Evolutionary conservation across 2,113 vertebrate species (phyloP), one percentile per base, ranked within the genome.

Genomic region (Oceanodroma tethys): DNA sequence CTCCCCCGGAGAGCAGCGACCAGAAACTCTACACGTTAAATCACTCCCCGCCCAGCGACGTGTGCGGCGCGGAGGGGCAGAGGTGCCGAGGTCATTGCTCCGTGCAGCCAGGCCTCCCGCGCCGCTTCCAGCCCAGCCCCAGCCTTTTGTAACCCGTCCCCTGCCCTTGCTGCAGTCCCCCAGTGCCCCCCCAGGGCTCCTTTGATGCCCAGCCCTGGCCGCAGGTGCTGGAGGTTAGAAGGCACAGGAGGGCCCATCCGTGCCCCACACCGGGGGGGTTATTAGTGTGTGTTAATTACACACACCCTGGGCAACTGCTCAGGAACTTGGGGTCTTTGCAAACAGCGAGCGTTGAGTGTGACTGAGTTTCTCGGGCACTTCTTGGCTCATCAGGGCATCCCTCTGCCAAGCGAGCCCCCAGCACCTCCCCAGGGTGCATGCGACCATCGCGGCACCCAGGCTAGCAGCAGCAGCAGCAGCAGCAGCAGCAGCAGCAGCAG

Each of bases 91-190:
- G 45, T 29, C 32, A 29, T 3, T 17, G 16, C 63, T 42, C 36
- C 0, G 7, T 17, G 20, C n/a, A 32, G 76, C 34, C 2, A 3
- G 45, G 26, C 40, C 47, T 63, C 29, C 22, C 1, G 74, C 34
- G 4, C 20, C 3, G 0, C n/a, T 7, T 19, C 70, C 55, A 42
- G 56, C 76, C 45, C 40, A 62, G 81, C 26, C 10, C 6, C 84
- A 55, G 56, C 62, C 53, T 34, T 25, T 50, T 9, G 3, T 6
- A 42, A 16, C 5, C 3, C 40, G 0, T 27, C 9, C 32, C 62
- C 48, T n/a, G 58, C 52, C 48, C 13, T 10, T 6, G 27, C 85
- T 38, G 27, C 3, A 9, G 45, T 9, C 25, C 34, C 38, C 23
- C 4, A 4, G 9, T 9, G 18, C 23, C 82, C 8, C 34, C 19